Evolutionary conservation across 2,113 vertebrate genomes (phyloP), one percentile per base, ranked within the genome.

Genomic region (Chascanopsetta lugubris): DNA sequence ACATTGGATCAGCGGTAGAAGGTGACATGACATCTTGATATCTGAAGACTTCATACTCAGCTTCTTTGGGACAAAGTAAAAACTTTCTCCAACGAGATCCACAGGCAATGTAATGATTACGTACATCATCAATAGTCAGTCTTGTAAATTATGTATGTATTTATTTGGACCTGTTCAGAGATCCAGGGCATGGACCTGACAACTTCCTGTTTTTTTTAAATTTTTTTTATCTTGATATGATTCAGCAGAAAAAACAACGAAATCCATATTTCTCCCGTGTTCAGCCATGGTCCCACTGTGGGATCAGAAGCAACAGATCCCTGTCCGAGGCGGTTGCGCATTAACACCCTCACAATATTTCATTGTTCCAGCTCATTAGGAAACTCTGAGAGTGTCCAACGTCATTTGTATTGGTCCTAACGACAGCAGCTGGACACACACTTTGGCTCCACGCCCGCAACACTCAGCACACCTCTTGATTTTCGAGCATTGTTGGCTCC

Each of bases 401-500:
- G 74, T 61, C 75, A 30, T 26, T 9, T 45, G 79, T 70, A 29
- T 45, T 54, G 2, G 50, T 0, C 1, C 29, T 73, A 84, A 74
- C 62, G 64, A 82, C 67, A 48, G 21, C 49, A 36, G 49, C 67
- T 54, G 64, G 72, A 73, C 61, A 18, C 43, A 51, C 42, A 59
- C 30, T 49, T 29, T n/a, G 45, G 6, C 45, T 75, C 32, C 73
- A 72, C 70, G 58, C 76, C 81, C 75, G 26, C 13, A 60, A 42
- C 5, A 8, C 51, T 50, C 30, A 25, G 48, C 61, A 34, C 76
- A 74, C 65, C 62, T 79, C 64, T 74, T 24, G 49, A 71, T 61
- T 74, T 69, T 34, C 32, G 15, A 64, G 51, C 61, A 67, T 75
- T 55, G 74, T 30, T 2, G 11, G 46, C 42, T 83, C 72, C 64